A percentile compares a stretch with the other conserved stretches of the same genome.
Evolutionary conservation across 37 sponge, comb jelly and placozoan species (phyloP).

Genomic region (Beroe forskalii): DNA sequence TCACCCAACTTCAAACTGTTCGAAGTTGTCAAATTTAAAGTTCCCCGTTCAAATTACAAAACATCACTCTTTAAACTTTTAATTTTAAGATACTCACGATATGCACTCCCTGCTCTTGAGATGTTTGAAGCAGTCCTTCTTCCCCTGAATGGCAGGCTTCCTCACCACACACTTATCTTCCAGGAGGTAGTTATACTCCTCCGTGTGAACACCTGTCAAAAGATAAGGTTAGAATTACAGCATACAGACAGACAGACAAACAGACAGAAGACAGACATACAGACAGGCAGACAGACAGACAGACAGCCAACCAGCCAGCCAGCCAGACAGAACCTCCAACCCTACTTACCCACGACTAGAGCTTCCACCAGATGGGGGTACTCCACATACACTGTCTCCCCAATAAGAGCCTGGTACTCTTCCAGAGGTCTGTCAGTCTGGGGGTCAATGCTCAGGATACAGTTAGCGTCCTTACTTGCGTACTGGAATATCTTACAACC

Average conservation of each 20-base stretch:
- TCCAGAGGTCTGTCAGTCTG: slow-evolving; percentile 33
- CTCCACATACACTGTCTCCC: slow-evolving; percentile 72
- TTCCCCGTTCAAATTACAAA: no score
- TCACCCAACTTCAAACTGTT: no score
- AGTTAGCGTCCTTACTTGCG: slow-evolving; percentile 74
- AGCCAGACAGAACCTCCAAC: no score
- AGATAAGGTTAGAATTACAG: neutral
- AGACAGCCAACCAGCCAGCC: no score
- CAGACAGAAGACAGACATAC: no score
- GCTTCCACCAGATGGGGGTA: slow-evolving; percentile 90
- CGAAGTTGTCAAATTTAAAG: no score
- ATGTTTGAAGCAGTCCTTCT: slow-evolving; percentile 64
- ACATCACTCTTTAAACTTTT: no score
- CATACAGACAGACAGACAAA: no score
- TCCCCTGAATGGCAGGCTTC: slow-evolving; percentile 7
- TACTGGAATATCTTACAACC: slow-evolving; percentile 82
- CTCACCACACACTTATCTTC: slow-evolving; percentile 43
- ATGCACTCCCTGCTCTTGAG: slow-evolving; percentile 58
- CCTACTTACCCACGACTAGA: slow-evolving; percentile 68
- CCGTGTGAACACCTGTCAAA: slow-evolving; percentile 38
- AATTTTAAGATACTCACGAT: no score
- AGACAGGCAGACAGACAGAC: no score
- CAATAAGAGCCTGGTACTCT: slow-evolving; percentile 71
- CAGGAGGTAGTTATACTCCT: slow-evolving; percentile 25
- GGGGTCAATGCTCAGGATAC: slow-evolving; percentile 71